Evolutionary conservation across 1,140 invertebrate species (phyloP).

Genomic region (Platyscapa corneri): DNA sequence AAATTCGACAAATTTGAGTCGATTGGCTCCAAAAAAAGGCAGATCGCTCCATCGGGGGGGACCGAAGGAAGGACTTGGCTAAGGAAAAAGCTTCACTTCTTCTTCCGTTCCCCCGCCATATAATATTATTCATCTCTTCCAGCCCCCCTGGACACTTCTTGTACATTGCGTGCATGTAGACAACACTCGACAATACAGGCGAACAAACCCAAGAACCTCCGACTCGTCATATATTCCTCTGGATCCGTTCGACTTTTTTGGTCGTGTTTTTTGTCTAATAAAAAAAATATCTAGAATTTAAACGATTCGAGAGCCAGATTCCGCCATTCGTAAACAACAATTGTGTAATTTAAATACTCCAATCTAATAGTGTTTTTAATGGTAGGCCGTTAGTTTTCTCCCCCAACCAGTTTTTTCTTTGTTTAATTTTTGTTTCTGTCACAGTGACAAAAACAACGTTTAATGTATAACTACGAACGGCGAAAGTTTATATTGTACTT

Average conservation of each 20-base stretch:
- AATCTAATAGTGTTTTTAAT: conserved; percentile 47
- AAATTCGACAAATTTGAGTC: conserved; percentile 41
- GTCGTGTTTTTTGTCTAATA: conserved; percentile 24
- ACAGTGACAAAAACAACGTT: conserved; percentile 23
- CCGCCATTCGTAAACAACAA: conserved; percentile 10
- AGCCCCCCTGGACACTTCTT: conserved; percentile 39
- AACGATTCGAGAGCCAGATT: background rate
- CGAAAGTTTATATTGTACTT: conserved; percentile 35
- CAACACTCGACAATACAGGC: conserved; percentile 27
- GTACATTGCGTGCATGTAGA: conserved; percentile 48
- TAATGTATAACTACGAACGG: conserved; percentile 37
- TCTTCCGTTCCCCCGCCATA: conserved; percentile 45
- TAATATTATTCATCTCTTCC: conserved; percentile 46
- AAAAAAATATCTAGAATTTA: conserved; percentile 20
- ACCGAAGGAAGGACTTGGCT: conserved; percentile 35
- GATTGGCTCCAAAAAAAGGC: conserved; percentile 44
- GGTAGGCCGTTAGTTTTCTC: conserved; percentile 30
- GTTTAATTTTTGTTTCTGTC: conserved; percentile 27
- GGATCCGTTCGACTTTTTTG: conserved; percentile 34
- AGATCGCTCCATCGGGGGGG: conserved; percentile 39
- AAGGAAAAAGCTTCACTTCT: conserved; percentile 35
- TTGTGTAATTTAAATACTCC: conserved; percentile 50
- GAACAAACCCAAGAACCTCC: conserved; percentile 23
- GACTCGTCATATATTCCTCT: conserved; percentile 19
- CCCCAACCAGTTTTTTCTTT: background rate